Evolutionary conservation across 2,797 vertebrate genomes (phyloP), one percentile per base, ranked within the genome.

Genomic region (Myripristis jacobus): DNA sequence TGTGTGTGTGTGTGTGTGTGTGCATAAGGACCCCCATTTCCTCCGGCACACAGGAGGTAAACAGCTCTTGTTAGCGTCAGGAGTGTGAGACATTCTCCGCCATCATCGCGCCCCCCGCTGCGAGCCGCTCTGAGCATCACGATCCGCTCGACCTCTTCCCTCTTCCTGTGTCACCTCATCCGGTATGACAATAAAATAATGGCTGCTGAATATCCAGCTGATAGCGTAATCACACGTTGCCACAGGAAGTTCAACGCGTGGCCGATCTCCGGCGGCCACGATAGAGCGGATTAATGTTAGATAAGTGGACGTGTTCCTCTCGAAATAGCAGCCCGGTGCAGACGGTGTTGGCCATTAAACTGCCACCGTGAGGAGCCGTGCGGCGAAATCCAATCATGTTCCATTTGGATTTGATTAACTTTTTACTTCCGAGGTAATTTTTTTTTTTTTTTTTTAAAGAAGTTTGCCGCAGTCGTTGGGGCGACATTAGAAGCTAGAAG

Each of bases 181-280:
- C 76, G 69, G 62, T 56, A 61, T 61, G 82, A 86, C 84, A 85
- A 70, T 84, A 74, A 82, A 87, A 88, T 79, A 79, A 81, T 73
- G 75, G 73, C 41, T 75, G 80, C 79, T 83, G 84, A 84, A 77
- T 79, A 81, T 57, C 72, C 52, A 7, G 54, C 65, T 87, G 84
- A 88, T 82, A 75, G 67, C 41, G 44, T 83, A 84, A 90, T 87
- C 78, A 76, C 67, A 85, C 13, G 82, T 82, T 77, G 70, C 81
- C 77, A 70, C 24, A 2, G 81, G 82, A 75, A 56, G 66, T 36
- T 62, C 66, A 43, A 29, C 43, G 61, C 25, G 44, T n/a, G 60
- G 53, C 58, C 0, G 73, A 63, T 84, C 80, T 85, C 77, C 3
- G 74, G 65, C 53, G 66, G 70, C 61, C 25, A 65, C 27, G 22